Conservation (phyloP, 1,140 invertebrate genomes). For the Leptoteleia sp. region DNA sequence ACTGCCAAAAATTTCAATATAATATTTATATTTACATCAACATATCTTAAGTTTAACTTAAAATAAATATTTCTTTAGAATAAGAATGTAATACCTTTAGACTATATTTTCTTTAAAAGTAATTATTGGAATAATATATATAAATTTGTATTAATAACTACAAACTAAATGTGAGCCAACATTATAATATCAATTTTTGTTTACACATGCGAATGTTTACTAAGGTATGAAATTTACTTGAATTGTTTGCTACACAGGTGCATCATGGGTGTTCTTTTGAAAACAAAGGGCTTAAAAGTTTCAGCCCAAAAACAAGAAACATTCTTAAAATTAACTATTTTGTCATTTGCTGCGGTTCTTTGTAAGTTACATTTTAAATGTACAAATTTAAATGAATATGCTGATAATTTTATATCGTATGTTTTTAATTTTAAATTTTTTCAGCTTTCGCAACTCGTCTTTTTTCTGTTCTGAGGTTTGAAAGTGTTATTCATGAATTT, state of each 20-base stretch:
- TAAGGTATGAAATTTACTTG: background rate
- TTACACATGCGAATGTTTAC: background rate
- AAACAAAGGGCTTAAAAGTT: constrained; percentile 80
- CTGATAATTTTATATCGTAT: no score
- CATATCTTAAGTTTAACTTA: no score
- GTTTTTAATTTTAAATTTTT: constrained; percentile 40
- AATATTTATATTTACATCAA: no score
- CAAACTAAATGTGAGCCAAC: no score
- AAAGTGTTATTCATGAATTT: constrained; percentile 99
- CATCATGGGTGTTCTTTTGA: constrained; percentile 74
- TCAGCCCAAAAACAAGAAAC: constrained; percentile 97
- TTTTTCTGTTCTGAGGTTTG: constrained; percentile 98
- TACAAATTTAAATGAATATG: no score
- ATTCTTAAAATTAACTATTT: constrained; percentile 93
- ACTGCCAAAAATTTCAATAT: no score
- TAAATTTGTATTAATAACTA: no score
- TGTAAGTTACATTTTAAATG: constrained; percentile 88
- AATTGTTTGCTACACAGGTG: constrained; percentile 40
- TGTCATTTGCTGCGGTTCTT: constrained; percentile 94
- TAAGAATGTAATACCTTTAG: no score
- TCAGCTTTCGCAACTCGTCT: constrained; percentile 97
- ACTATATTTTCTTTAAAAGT: no score
- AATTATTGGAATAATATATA: no score
- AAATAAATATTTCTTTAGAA: no score
- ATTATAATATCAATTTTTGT: no score